Evolutionary conservation across 1,140 invertebrate species (phyloP).

Genomic region (Ips typographus): DNA sequence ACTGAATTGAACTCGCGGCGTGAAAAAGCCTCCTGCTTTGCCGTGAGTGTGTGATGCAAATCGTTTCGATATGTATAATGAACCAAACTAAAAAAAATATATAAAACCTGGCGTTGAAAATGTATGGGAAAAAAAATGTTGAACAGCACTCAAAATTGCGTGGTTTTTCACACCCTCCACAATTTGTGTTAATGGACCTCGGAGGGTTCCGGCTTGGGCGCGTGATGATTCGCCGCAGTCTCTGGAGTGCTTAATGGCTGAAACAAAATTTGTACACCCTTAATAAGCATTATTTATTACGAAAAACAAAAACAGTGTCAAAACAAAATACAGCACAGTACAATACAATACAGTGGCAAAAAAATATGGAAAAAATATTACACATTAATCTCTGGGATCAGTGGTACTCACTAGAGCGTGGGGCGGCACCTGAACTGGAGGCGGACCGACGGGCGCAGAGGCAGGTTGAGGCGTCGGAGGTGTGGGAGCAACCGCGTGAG

Average conservation of each 20-base stretch:
- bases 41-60: conserved; percentile 43
- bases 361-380: background rate
- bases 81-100: conserved; percentile 22
- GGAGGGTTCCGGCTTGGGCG: conserved; percentile 61
- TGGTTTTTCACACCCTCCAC: background rate
- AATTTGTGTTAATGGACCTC: conserved; percentile 57
- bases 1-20: background rate
- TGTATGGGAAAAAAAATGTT: background rate
- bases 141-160: no score
- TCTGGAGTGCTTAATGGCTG: conserved; percentile 65
- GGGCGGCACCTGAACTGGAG: conserved; percentile 50
- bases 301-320: no score
- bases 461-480: conserved; percentile 54
- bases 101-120: conserved; percentile 10
- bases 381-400: conserved; percentile 15
- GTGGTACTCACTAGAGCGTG: conserved; percentile 48
- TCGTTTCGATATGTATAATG: conserved; percentile 50
- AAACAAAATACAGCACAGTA: no score
- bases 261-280: conserved; percentile 8
- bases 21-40: background rate
- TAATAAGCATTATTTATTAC: no score
- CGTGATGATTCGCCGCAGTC: conserved; percentile 64
- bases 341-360: no score
- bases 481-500: conserved; percentile 56
- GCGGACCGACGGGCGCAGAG: conserved; percentile 50